A percentile compares a stretch with the other conserved stretches of the same genome.
These are phyloP conservation scores for Drepana falcataria DNA, from an alignment of 2,888 invertebrate species.

Conservation along the genomic window DNA sequence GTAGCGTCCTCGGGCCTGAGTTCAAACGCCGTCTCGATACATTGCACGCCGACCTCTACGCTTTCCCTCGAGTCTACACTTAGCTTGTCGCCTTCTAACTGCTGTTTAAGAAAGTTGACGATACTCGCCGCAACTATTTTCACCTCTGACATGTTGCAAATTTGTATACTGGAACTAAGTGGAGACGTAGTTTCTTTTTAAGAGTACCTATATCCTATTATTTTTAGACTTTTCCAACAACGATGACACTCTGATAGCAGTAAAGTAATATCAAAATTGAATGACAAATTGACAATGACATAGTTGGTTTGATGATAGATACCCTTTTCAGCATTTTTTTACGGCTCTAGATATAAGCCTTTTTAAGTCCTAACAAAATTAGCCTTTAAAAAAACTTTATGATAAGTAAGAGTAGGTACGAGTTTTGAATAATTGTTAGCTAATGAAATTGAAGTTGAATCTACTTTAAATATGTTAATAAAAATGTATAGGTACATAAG, in stretches of 20 bases:
- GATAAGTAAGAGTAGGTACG: too few relatives aligned
- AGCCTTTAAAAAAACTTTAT: too few relatives aligned
- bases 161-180: constrained; percentile 5
- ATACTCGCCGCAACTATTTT: constrained; percentile 77
- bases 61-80: constrained; percentile 81
- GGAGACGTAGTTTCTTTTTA: too few relatives aligned
- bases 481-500: too few relatives aligned
- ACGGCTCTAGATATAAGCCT: too few relatives aligned
- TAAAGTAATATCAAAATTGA: constrained; percentile 1
- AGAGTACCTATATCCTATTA: constrained; percentile 26
- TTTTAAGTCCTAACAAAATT: too few relatives aligned
- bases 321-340: too few relatives aligned
- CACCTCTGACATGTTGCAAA: constrained; percentile 53
- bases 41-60: constrained; percentile 96
- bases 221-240: constrained; percentile 34
- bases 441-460: too few relatives aligned
- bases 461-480: too few relatives aligned
- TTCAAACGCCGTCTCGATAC: constrained; percentile 93
- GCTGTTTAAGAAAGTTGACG: constrained; percentile 76
- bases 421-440: too few relatives aligned
- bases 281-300: neutral
- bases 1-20: constrained; percentile 74
- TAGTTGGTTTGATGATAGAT: too few relatives aligned
- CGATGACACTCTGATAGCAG: constrained; percentile 7
- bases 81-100: constrained; percentile 71